phyloP scores from a whole-genome alignment of 2,888 invertebrate genomes.

The Lissocephala sabroskyi region DNA sequence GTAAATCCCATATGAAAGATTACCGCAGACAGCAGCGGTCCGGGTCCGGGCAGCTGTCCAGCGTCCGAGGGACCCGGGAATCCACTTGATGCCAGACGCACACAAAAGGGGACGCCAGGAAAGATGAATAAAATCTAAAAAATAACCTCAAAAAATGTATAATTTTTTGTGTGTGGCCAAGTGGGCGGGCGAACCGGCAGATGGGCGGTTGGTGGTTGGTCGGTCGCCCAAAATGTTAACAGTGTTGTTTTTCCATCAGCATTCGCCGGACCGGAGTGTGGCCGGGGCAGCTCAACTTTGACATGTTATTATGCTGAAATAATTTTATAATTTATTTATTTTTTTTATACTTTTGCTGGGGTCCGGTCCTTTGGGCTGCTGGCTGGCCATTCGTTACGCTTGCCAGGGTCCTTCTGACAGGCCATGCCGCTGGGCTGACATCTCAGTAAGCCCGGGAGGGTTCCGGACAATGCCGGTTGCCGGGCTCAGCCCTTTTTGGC shows the following conservation, averaged over 20 bases:
- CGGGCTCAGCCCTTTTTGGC: slow-evolving; percentile 25
- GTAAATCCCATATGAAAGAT: slow-evolving; percentile 70
- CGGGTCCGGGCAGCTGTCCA: no score
- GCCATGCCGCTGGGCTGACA: slow-evolving; percentile 16
- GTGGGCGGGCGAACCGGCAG: neutral
- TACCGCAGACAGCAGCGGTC: slow-evolving; percentile 49
- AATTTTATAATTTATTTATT: slow-evolving; percentile 72
- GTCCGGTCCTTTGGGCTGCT: slow-evolving; percentile 9
- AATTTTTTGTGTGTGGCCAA: slow-evolving; percentile 30
- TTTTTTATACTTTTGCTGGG: slow-evolving; percentile 18
- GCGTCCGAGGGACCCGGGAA: slow-evolving; percentile 11
- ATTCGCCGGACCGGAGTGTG: slow-evolving; percentile 16
- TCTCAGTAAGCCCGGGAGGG: slow-evolving; percentile 6
- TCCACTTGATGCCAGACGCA: slow-evolving; percentile 41
- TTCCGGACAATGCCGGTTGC: neutral
- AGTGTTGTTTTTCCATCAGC: slow-evolving; percentile 51
- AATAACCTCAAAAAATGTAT: slow-evolving; percentile 52
- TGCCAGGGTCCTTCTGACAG: slow-evolving; percentile 29
- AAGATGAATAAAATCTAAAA: slow-evolving; percentile 58
- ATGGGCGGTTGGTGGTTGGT: neutral
- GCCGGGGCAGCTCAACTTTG: slow-evolving; percentile 43
- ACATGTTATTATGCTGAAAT: slow-evolving; percentile 71
- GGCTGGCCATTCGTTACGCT: slow-evolving; percentile 40
- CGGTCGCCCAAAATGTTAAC: slow-evolving; percentile 32
- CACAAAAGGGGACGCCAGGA: slow-evolving; percentile 23